Conservation (phyloP, 2,113 vertebrate genomes). For the Cathartes aura region DNA sequence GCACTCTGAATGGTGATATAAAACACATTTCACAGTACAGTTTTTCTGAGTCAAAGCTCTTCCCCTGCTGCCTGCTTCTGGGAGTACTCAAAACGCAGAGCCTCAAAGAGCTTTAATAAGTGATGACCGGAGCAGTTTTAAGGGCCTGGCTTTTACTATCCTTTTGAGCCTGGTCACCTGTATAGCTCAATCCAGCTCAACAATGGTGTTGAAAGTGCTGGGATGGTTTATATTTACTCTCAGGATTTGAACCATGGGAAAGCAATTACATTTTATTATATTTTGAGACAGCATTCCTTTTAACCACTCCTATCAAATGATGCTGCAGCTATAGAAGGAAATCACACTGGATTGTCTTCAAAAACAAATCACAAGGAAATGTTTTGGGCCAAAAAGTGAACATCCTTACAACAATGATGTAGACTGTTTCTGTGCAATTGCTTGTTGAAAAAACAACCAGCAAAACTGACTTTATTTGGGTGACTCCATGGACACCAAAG, state of each 20-base stretch:
- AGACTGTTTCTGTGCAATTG: background rate
- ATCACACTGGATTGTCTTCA: background rate
- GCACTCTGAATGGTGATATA: background rate
- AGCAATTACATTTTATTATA: background rate
- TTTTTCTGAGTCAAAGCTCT: conserved; percentile 36
- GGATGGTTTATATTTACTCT: conserved; percentile 6
- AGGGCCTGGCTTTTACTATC: conserved; percentile 58
- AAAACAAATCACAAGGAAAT: background rate
- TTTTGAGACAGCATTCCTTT: conserved; percentile 16
- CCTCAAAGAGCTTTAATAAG: conserved; percentile 37
- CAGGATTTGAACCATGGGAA: background rate
- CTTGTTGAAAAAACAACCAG: background rate
- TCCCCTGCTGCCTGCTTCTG: conserved; percentile 15
- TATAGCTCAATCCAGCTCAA: background rate
- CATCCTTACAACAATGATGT: background rate
- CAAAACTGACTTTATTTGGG: background rate
- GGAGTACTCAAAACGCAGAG: background rate
- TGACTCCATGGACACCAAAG: background rate
- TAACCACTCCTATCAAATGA: background rate
- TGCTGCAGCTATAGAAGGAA: background rate
- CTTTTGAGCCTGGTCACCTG: conserved; percentile 23
- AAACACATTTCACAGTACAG: background rate
- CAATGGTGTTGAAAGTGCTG: conserved; percentile 13
- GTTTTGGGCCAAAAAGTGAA: background rate
- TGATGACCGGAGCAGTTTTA: conserved; percentile 46